Percentiles rank a stretch among this genome's conserved stretches.
Conservation (phyloP, 2,888 invertebrate species). For the Cerastis leucographa region DNA sequence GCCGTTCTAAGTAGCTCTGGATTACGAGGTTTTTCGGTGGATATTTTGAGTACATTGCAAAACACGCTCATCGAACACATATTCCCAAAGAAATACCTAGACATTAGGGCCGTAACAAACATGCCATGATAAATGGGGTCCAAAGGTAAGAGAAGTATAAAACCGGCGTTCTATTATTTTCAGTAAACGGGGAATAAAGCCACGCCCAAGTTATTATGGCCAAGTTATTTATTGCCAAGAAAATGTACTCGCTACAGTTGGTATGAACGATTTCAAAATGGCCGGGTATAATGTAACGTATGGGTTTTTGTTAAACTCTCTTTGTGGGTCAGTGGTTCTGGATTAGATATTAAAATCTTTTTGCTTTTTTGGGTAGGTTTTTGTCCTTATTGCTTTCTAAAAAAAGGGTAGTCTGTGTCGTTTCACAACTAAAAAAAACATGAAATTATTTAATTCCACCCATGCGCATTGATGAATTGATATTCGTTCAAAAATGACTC, state of each 20-base stretch:
- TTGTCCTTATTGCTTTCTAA: not conserved
- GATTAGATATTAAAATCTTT: not conserved
- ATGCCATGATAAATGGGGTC: conserved; percentile 57
- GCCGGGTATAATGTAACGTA: conserved; percentile 30
- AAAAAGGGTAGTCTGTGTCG: not conserved
- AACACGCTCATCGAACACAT: not conserved
- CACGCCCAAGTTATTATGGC: conserved; percentile 66
- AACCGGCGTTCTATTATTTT: conserved; percentile 56
- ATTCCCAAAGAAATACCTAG: conserved; percentile 36
- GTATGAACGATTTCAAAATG: conserved; percentile 52
- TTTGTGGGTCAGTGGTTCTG: not conserved
- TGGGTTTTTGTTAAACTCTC: conserved; percentile 20
- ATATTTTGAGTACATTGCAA: not conserved
- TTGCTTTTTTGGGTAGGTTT: no score
- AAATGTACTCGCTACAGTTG: conserved; percentile 60
- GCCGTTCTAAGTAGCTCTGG: not conserved
- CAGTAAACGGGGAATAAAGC: conserved; percentile 55
- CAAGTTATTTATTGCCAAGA: conserved; percentile 62
- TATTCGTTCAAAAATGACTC: not conserved
- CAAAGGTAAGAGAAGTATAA: conserved; percentile 51
- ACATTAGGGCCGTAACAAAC: conserved; percentile 35
- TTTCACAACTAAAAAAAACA: not conserved
- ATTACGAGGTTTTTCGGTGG: no score
- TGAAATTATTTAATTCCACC: not conserved
- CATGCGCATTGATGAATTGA: not conserved